Evolutionary conservation across 2,888 invertebrate genomes (phyloP).

Genomic region (Tenthredo amoena): DNA sequence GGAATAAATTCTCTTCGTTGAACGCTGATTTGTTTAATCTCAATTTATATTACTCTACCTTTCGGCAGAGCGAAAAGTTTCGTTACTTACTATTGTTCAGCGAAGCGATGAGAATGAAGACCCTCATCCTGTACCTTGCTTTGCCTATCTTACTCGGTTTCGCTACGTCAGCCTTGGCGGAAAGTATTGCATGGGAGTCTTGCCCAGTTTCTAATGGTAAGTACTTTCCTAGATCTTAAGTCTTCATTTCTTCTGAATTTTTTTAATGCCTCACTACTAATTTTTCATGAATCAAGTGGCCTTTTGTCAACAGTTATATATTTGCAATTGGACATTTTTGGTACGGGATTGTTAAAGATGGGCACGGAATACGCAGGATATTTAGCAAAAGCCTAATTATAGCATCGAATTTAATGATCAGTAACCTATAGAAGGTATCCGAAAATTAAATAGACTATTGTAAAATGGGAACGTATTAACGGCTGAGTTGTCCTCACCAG

Average conservation of each 20-base stretch:
- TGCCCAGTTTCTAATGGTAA: not conserved
- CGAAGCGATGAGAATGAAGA: not conserved
- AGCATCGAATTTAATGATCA: not conserved
- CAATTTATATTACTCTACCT: not conserved
- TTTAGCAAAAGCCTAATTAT: not conserved
- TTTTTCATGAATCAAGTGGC: not conserved
- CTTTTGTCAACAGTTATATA: not conserved
- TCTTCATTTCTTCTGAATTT: not conserved
- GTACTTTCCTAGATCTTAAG: not conserved
- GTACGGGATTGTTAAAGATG: not conserved
- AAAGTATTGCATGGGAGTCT: not conserved
- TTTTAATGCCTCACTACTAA: not conserved
- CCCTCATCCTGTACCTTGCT: not conserved
- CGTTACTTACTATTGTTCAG: not conserved
- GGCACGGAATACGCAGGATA: not conserved
- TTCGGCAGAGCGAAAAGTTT: not conserved
- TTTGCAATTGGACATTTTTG: not conserved
- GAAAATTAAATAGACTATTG: conserved; percentile 16
- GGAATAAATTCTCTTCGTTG: not conserved
- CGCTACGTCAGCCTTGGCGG: not conserved
- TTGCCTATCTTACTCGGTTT: not conserved
- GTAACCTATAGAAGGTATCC: not conserved
- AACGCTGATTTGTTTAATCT: not conserved
- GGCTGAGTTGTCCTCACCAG: not conserved
- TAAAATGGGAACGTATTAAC: not conserved